Evolutionary conservation across 2,113 vertebrate genomes (phyloP).

Genomic region (Bufo gargarizans): DNA sequence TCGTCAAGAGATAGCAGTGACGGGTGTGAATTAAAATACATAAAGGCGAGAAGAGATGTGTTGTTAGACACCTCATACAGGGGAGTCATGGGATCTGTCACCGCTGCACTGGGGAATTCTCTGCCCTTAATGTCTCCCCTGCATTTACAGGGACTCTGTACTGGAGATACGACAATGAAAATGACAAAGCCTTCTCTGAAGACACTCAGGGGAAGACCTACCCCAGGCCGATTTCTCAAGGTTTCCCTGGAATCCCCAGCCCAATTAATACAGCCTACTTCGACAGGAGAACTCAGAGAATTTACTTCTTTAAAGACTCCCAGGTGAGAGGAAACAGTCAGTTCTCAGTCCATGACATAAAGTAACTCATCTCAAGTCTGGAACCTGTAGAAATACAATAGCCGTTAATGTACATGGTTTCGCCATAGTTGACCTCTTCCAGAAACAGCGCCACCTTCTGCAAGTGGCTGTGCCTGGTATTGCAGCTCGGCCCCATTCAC

Average conservation of each 20-base stretch:
- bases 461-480: too few relatives aligned
- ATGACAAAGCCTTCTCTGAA: conserved; percentile 71
- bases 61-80: neutral
- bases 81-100: neutral
- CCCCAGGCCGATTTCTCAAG: conserved; percentile 77
- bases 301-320: conserved; percentile 83
- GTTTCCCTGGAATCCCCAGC: conserved; percentile 80
- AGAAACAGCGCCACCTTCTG: too few relatives aligned
- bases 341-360: neutral
- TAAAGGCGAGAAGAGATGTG: neutral
- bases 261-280: conserved; percentile 83
- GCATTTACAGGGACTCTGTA: conserved; percentile 73
- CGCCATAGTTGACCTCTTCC: too few relatives aligned
- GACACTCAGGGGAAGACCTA: conserved; percentile 76
- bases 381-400: too few relatives aligned
- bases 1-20: neutral
- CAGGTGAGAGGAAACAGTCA: conserved; percentile 27
- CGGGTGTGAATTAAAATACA: neutral
- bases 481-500: too few relatives aligned
- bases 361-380: too few relatives aligned
- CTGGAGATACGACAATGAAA: conserved; percentile 81
- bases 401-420: too few relatives aligned
- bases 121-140: neutral
- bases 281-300: conserved; percentile 74
- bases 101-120: neutral